Evolutionary conservation across 1,140 invertebrate genomes (phyloP).

Genomic region (silkworm (Bombyx mori)): DNA sequence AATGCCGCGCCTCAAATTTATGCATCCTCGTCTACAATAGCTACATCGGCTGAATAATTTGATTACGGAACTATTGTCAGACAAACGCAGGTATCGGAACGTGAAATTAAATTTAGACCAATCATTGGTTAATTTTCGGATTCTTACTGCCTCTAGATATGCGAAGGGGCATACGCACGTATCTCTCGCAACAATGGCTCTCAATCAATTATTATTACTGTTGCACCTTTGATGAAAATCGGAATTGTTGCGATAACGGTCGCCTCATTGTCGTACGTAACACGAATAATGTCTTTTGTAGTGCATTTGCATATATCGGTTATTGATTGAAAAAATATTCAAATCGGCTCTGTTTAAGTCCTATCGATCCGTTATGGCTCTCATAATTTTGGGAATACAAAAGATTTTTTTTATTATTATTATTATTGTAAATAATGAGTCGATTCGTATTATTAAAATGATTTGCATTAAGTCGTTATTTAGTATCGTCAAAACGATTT

Average conservation of each 20-base stretch:
- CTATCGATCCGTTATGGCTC: constrained; percentile 58
- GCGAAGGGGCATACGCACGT: constrained; percentile 40
- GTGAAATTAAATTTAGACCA: constrained; percentile 69
- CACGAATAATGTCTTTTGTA: constrained; percentile 49
- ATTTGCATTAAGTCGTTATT: constrained; percentile 24
- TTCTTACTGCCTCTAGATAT: constrained; percentile 54
- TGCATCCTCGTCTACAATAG: constrained; percentile 56
- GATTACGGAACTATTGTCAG: constrained; percentile 64
- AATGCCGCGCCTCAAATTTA: constrained; percentile 59
- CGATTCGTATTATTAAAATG: constrained; percentile 16
- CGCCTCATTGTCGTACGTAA: constrained; percentile 47
- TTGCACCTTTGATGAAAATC: constrained; percentile 65
- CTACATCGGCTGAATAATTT: constrained; percentile 66
- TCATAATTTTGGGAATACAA: constrained; percentile 46
- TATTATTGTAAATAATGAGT: constrained; percentile 35
- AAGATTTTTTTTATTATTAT: constrained; percentile 39
- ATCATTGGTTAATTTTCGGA: constrained; percentile 67
- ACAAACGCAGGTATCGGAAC: constrained; percentile 60
- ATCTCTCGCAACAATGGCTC: constrained; percentile 56
- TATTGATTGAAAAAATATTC: constrained; percentile 70
- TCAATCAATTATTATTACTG: constrained; percentile 65
- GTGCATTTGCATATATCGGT: constrained; percentile 64
- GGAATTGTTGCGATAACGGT: constrained; percentile 62
- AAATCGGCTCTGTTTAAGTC: constrained; percentile 49
- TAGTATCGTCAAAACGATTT: constrained; percentile 24